These are phyloP conservation scores for Coronaproctus castanopsis DNA, from an alignment of 2,888 invertebrate genomes.

Conservation along the genomic window DNA sequence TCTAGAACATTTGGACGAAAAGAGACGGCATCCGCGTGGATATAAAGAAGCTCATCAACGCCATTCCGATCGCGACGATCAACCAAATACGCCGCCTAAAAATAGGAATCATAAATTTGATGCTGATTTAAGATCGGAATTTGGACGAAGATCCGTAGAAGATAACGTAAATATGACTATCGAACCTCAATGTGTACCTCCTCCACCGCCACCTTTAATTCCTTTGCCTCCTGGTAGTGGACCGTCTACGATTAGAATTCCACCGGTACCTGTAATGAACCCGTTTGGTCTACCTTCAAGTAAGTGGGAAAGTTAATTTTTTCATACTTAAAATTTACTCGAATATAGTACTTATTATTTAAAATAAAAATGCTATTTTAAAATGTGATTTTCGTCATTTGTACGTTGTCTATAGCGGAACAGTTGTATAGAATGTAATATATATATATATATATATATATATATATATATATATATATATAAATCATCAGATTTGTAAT, in stretches of 20 bases:
- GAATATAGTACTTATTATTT: too few species aligned
- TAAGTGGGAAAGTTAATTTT: not conserved
- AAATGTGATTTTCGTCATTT: too few species aligned
- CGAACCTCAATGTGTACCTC: not conserved
- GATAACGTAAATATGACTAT: not conserved
- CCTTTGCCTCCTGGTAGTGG: slow-evolving; percentile 9
- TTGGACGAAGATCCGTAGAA: slow-evolving; percentile 4
- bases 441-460: too few species aligned
- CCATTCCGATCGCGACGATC: not conserved
- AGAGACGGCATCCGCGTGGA: not conserved
- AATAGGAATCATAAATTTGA: not conserved
- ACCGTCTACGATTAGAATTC: not conserved
- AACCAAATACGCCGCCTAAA: not conserved
- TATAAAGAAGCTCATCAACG: too few species aligned
- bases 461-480: too few species aligned
- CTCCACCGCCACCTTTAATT: slow-evolving; percentile 5
- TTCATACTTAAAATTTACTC: too few species aligned
- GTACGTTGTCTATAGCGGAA: too few species aligned
- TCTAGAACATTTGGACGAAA: not conserved
- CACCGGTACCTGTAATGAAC: slow-evolving; percentile 6
- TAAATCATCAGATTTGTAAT: too few species aligned
- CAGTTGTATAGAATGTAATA: too few species aligned
- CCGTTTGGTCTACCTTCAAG: slow-evolving; percentile 11
- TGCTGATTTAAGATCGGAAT: not conserved
- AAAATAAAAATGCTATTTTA: too few species aligned